Evolutionary conservation across 2,113 vertebrate species (phyloP).

Genomic region (Gymnogyps californianus): DNA sequence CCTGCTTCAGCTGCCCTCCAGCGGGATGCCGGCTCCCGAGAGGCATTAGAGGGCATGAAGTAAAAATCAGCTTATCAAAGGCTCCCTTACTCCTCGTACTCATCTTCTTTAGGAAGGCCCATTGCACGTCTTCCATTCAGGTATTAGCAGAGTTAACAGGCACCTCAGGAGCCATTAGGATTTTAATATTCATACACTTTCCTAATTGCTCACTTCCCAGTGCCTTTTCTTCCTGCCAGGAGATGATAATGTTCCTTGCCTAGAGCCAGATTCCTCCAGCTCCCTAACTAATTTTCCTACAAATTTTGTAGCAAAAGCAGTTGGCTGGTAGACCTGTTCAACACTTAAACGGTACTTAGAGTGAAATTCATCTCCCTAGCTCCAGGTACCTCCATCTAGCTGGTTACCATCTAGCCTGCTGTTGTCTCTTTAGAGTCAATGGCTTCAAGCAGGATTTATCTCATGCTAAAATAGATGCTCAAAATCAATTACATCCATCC

Average conservation of each 20-base stretch:
- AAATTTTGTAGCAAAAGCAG: slow-evolving; percentile 11
- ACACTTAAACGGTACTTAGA: not conserved
- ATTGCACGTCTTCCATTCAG: not conserved
- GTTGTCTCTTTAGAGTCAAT: not conserved
- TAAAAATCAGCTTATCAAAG: not conserved
- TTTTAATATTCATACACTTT: slow-evolving; percentile 6
- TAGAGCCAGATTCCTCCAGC: not conserved
- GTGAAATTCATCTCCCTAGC: not conserved
- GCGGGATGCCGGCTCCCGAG: accelerated
- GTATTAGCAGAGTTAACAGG: not conserved
- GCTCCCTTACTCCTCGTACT: not conserved
- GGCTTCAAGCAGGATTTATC: not conserved
- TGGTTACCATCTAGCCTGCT: not conserved
- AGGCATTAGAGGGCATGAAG: not conserved
- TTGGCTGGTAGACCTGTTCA: not conserved
- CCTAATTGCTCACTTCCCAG: slow-evolving; percentile 18
- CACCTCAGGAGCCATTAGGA: not conserved
- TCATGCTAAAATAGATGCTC: not conserved
- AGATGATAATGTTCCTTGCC: slow-evolving; percentile 1
- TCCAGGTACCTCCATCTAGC: not conserved
- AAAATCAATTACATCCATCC: not conserved
- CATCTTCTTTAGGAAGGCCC: not conserved
- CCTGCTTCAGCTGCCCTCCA: not conserved
- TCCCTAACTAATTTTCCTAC: slow-evolving; percentile 38
- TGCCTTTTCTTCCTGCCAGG: not conserved